Conservation (phyloP, 1,140 invertebrate genomes). For the Ips typographus region DNA sequence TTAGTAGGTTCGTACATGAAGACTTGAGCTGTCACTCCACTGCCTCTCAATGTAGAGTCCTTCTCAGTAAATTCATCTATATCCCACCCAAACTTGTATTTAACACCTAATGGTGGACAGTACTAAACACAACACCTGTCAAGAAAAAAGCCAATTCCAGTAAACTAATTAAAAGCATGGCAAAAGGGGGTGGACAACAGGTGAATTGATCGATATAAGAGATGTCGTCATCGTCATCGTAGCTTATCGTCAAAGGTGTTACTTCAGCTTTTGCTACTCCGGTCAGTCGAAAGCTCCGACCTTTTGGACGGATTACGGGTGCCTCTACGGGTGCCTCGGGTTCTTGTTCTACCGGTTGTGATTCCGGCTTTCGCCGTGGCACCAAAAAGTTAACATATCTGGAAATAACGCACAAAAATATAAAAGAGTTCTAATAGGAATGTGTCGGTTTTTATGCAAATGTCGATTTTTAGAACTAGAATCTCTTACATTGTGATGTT, state of each 20-base stretch:
- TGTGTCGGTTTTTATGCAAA: neutral
- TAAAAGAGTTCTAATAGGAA: neutral
- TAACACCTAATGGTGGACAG: neutral
- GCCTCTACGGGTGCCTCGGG: slow-evolving; percentile 60
- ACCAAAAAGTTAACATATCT: slow-evolving; percentile 33
- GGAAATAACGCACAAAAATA: too few species aligned
- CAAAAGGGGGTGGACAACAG: slow-evolving; percentile 80
- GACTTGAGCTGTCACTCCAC: slow-evolving; percentile 50
- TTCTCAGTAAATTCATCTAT: slow-evolving; percentile 50
- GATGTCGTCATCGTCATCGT: slow-evolving; percentile 57
- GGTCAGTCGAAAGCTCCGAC: slow-evolving; percentile 14
- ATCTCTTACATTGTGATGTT: too few species aligned
- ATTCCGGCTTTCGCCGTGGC: slow-evolving; percentile 64
- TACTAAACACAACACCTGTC: slow-evolving; percentile 34
- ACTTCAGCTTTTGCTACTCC: neutral
- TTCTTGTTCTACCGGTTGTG: slow-evolving; percentile 80
- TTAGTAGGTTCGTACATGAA: slow-evolving; percentile 60
- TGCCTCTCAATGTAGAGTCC: slow-evolving; percentile 36
- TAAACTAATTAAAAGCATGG: slow-evolving; percentile 75
- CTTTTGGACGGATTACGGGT: slow-evolving; percentile 71
- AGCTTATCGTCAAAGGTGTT: neutral
- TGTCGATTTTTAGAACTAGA: too few species aligned
- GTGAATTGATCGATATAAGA: slow-evolving; percentile 82
- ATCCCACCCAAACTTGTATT: slow-evolving; percentile 11
- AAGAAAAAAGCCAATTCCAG: slow-evolving; percentile 67